Conservation (phyloP, 2,888 invertebrate genomes). For the Panzeria rudis region DNA sequence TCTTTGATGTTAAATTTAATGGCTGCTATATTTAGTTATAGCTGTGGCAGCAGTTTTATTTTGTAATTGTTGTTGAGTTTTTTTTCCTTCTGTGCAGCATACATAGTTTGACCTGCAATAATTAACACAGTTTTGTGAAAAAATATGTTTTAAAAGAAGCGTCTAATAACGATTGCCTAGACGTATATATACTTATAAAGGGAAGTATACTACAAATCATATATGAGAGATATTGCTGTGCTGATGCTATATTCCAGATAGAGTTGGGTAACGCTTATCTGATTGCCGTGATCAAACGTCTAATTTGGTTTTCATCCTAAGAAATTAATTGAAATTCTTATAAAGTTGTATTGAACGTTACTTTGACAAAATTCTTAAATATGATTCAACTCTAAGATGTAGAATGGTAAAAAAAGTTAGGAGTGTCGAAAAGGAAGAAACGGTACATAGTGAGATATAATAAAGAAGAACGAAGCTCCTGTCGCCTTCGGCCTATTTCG, state of each 20-base stretch:
- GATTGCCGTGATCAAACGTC: no score
- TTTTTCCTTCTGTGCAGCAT: slow-evolving; percentile 62
- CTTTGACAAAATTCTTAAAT: no score
- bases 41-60: slow-evolving; percentile 75
- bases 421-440: no score
- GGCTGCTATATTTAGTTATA: slow-evolving; percentile 58
- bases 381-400: no score
- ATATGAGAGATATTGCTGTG: not conserved
- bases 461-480: no score
- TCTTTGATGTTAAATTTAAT: slow-evolving; percentile 56
- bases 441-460: no score
- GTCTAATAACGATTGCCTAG: slow-evolving; percentile 2
- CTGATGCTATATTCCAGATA: not conserved
- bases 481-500: no score
- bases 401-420: no score
- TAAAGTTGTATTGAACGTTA: no score
- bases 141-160: slow-evolving; percentile 12
- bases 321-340: no score
- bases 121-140: slow-evolving; percentile 70
- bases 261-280: no score
- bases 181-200: not conserved
- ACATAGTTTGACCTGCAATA: slow-evolving; percentile 69
- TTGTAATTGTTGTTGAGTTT: slow-evolving; percentile 31
- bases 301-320: no score
- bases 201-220: not conserved